Percentiles rank a stretch among this genome's conserved stretches.
These are phyloP conservation scores for Leptodirus hochenwartii DNA, from an alignment of 2,888 invertebrate genomes.

Conservation along the genomic window DNA sequence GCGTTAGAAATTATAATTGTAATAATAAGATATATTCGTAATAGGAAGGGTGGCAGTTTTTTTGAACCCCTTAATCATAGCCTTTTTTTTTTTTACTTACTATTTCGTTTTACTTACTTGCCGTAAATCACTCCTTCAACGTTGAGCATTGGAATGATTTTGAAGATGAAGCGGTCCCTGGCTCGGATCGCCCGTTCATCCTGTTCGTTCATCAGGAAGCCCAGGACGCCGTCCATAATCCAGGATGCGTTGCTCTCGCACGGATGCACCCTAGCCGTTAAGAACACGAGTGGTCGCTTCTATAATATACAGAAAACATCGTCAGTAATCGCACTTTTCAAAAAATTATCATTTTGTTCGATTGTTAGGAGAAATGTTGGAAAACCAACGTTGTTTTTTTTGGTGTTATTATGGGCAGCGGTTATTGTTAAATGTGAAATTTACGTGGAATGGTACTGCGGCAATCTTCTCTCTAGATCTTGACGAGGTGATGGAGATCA, in stretches of 20 bases:
- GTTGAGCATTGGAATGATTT: slow-evolving; percentile 78
- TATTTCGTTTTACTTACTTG: slow-evolving; percentile 51
- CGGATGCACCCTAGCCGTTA: slow-evolving; percentile 69
- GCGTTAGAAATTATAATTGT: too few relatives aligned
- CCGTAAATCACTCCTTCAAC: slow-evolving; percentile 78
- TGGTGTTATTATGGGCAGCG: too few relatives aligned
- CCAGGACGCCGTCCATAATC: slow-evolving; percentile 70
- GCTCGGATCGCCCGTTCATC: slow-evolving; percentile 33
- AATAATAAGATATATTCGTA: too few relatives aligned
- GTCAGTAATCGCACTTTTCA: not conserved
- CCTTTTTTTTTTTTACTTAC: too few relatives aligned
- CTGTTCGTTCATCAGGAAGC: slow-evolving; percentile 39
- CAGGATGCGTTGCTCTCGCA: slow-evolving; percentile 79
- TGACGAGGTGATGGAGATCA: slow-evolving; percentile 52
- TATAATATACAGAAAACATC: slow-evolving; percentile 18
- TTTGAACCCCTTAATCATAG: not conserved
- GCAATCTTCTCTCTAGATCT: not conserved
- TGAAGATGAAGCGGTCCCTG: slow-evolving; percentile 59
- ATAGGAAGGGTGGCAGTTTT: too few relatives aligned
- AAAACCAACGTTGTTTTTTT: too few relatives aligned
- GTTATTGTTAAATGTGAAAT: not conserved
- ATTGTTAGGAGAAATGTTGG: too few relatives aligned
- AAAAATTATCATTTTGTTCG: slow-evolving; percentile 9
- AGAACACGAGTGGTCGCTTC: slow-evolving; percentile 50
- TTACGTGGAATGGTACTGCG: not conserved